These are phyloP conservation scores for Penelope pileata DNA, from an alignment of 2,113 vertebrate species.

Conservation along the genomic window DNA sequence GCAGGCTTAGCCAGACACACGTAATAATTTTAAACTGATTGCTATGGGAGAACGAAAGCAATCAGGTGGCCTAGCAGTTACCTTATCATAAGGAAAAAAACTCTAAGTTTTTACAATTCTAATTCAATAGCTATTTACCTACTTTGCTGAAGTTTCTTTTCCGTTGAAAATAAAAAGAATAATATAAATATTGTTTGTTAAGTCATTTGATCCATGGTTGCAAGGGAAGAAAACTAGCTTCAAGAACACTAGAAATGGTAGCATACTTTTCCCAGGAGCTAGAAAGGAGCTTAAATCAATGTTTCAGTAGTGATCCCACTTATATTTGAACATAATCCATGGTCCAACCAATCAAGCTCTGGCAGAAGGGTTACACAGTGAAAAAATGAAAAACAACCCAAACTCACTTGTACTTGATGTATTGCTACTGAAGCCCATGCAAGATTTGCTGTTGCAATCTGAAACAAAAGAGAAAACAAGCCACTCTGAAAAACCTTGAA, in stretches of 20 bases:
- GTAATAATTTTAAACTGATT: neutral
- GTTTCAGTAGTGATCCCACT: neutral
- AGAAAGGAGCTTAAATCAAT: neutral
- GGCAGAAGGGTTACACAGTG: neutral
- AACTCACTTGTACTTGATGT: slow-evolving; percentile 95
- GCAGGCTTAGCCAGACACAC: neutral
- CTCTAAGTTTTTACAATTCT: neutral
- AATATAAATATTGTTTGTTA: neutral
- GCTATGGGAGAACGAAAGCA: neutral
- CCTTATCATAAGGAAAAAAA: neutral
- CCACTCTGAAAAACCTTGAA: neutral
- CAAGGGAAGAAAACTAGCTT: neutral
- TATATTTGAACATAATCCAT: neutral
- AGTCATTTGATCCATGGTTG: neutral
- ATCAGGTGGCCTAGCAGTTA: neutral
- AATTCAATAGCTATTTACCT: neutral
- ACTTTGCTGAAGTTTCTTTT: neutral
- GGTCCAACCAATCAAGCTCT: neutral
- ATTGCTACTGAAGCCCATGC: slow-evolving; percentile 97
- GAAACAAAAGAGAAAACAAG: slow-evolving; percentile 36
- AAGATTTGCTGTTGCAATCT: slow-evolving; percentile 97
- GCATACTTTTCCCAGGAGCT: neutral
- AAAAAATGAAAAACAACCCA: neutral
- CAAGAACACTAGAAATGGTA: neutral
- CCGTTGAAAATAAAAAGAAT: neutral